phyloP scores from a whole-genome alignment of 2,113 vertebrate species.

The Corvus hawaiiensis region DNA sequence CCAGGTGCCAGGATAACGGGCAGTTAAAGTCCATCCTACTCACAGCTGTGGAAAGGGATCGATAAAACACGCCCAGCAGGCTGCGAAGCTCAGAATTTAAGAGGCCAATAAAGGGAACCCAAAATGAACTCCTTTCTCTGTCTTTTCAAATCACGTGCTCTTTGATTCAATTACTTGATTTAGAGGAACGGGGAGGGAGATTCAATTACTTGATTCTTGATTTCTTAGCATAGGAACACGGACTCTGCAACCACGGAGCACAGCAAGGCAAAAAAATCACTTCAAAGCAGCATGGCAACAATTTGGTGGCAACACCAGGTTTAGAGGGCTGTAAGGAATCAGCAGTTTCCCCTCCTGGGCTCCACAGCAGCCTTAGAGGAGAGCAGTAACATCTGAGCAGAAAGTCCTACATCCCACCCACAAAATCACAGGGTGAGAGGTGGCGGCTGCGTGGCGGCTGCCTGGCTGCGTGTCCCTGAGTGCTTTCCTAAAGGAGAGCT shows the following conservation, averaged over 20 bases:
- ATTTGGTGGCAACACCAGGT: neutral
- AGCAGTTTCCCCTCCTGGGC: neutral
- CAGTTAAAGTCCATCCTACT: neutral
- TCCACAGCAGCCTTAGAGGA: neutral
- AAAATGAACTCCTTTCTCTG: neutral
- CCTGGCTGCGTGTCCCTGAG: neutral
- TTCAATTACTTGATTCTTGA: neutral
- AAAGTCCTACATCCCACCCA: neutral
- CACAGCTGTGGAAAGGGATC: neutral
- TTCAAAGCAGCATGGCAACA: neutral
- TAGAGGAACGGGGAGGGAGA: neutral
- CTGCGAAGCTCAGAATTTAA: neutral
- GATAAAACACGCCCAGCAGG: neutral
- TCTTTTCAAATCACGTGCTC: neutral
- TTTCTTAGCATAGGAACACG: neutral
- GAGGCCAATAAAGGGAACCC: neutral
- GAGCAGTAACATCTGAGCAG: neutral
- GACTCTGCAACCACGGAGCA: neutral
- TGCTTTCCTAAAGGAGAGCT: neutral
- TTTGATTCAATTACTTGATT: neutral
- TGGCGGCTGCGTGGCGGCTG: neutral
- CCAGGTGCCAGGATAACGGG: neutral
- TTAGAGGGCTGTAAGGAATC: neutral
- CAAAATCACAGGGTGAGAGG: neutral
- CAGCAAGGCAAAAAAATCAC: neutral